These are phyloP conservation scores for cattle (Bos taurus) DNA, from an alignment of 2,113 vertebrate species.

Conservation along the genomic window ARS-UCD2.0 NC_037337.1:12916501-12917000, in stretches of 20 bases:
- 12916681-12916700: accelerated
- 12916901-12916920: not conserved
- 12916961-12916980: not conserved
- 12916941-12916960: not conserved
- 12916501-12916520: not conserved
- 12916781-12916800: no score
- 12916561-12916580: not conserved
- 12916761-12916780: not conserved
- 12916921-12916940: not conserved
- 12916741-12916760: not conserved
- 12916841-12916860: not conserved
- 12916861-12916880: not conserved
- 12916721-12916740: not conserved
- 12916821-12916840: not conserved
- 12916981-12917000: not conserved
- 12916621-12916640: not conserved
- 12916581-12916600: not conserved
- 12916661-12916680: not conserved
- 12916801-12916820: not conserved
- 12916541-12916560: not conserved
- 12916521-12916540: not conserved
- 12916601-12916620: not conserved
- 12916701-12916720: not conserved
- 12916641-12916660: not conserved
- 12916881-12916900: not conserved